Percentiles rank a stretch among this genome's conserved stretches.
Conservation (phyloP, 2,797 vertebrate species). For the Siniperca scherzeri region DNA sequence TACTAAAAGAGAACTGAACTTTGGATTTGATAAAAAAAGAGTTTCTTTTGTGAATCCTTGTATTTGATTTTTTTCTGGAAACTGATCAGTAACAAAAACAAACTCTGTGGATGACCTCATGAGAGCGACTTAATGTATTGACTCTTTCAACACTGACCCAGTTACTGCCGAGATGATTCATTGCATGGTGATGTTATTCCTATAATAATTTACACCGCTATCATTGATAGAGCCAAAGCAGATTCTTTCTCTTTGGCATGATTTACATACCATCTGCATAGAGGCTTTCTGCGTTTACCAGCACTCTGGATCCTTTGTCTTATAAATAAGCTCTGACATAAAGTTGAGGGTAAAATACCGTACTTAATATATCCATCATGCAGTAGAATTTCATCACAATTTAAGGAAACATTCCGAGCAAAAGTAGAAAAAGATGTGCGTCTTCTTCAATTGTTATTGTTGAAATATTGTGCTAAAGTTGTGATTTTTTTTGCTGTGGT, state of each 20-base stretch:
- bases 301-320: constrained; percentile 39
- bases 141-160: constrained; percentile 53
- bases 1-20: constrained; percentile 19
- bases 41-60: constrained; percentile 32
- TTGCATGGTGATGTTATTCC: constrained; percentile 48
- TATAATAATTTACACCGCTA: constrained; percentile 52
- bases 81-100: constrained; percentile 50
- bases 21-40: constrained; percentile 27
- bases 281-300: constrained; percentile 44
- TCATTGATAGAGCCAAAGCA: constrained; percentile 51
- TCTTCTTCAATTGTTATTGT: constrained; percentile 40
- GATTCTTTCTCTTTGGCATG: constrained; percentile 54
- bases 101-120: constrained; percentile 48
- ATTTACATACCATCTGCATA: constrained; percentile 68
- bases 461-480: constrained; percentile 42
- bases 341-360: constrained; percentile 33
- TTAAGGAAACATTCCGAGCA: constrained; percentile 49
- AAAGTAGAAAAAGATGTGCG: constrained; percentile 69
- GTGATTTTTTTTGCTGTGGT: constrained; percentile 33
- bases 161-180: constrained; percentile 57
- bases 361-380: constrained; percentile 62
- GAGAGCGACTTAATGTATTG: constrained; percentile 20
- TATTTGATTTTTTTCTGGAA: constrained; percentile 43
- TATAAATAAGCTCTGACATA: constrained; percentile 47
- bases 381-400: constrained; percentile 41